These are phyloP conservation scores for Unio delphinus DNA, from an alignment of 2,888 invertebrate species.

Conservation along the genomic window DNA sequence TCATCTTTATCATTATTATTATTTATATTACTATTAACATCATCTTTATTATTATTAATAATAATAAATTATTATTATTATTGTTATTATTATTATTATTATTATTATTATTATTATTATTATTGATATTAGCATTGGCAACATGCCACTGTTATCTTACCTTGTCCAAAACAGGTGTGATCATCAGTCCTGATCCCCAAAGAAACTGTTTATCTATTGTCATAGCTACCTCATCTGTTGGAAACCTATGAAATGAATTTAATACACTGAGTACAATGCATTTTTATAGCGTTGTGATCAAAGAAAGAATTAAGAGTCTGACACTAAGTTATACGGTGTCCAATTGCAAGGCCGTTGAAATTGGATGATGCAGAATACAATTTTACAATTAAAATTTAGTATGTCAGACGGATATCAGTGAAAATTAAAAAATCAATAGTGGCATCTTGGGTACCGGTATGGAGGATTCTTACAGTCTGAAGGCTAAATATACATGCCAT, in stretches of 20 bases:
- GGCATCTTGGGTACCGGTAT: too few species aligned
- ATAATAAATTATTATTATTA: too few species aligned
- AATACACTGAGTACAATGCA: not conserved
- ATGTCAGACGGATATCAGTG: too few species aligned
- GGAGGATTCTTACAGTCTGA: too few species aligned
- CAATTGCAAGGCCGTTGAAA: not conserved
- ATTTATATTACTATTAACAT: too few species aligned
- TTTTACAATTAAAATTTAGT: too few species aligned
- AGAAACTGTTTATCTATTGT: slow-evolving; percentile 53
- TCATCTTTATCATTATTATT: not conserved
- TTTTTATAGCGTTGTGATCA: not conserved
- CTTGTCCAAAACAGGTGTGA: slow-evolving; percentile 55
- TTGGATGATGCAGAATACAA: too few species aligned
- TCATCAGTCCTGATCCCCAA: slow-evolving; percentile 68
- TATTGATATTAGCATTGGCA: not conserved
- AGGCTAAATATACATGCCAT: too few species aligned
- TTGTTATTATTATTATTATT: not conserved
- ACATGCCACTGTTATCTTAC: slow-evolving; percentile 15
- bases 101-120: slow-evolving; percentile 5
- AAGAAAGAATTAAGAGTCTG: not conserved
- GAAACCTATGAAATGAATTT: slow-evolving; percentile 29
- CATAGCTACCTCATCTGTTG: slow-evolving; percentile 39
- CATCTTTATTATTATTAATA: too few species aligned
- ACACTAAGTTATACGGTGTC: too few species aligned
- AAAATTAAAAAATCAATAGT: too few species aligned